These are phyloP conservation scores for Cotesia congregata DNA, from an alignment of 2,888 invertebrate genomes.

Conservation along the genomic window DNA sequence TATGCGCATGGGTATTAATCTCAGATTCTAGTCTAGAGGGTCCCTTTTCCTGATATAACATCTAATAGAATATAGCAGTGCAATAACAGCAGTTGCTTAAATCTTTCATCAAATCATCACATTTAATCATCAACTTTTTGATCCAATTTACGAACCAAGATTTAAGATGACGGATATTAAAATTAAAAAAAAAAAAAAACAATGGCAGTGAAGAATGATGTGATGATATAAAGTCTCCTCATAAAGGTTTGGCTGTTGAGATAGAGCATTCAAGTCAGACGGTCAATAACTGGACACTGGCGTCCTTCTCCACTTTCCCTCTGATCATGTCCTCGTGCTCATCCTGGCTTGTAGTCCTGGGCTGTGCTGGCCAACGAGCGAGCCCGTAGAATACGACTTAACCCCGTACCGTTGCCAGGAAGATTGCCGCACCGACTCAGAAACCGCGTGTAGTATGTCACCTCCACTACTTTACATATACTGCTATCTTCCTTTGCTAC, in stretches of 20 bases:
- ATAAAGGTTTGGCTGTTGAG: slow-evolving; percentile 25
- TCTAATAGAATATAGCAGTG: too few species aligned
- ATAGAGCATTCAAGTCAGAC: slow-evolving; percentile 49
- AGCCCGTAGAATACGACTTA: slow-evolving; percentile 46
- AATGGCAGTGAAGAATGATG: background rate
- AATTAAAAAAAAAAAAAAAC: background rate
- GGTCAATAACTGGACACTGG: slow-evolving; percentile 70
- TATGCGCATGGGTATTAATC: slow-evolving; percentile 6
- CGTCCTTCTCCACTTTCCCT: slow-evolving; percentile 52
- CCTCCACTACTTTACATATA: background rate
- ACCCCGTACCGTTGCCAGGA: slow-evolving; percentile 45
- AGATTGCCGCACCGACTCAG: slow-evolving; percentile 41
- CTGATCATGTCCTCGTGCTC: slow-evolving; percentile 35
- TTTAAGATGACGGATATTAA: background rate
- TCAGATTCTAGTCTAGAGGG: too few species aligned
- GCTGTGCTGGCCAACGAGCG: slow-evolving; percentile 36
- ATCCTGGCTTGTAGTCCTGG: slow-evolving; percentile 35
- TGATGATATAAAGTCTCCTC: slow-evolving; percentile 17
- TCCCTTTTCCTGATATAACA: too few species aligned
- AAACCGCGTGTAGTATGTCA: slow-evolving; percentile 19
- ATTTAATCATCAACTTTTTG: background rate
- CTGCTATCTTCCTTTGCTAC: background rate
- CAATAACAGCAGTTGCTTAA: too few species aligned
- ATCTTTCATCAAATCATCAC: too few species aligned
- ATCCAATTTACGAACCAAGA: background rate